phyloP scores from a whole-genome alignment of 2,797 vertebrate species.

The Microtus obscurus region DNA sequence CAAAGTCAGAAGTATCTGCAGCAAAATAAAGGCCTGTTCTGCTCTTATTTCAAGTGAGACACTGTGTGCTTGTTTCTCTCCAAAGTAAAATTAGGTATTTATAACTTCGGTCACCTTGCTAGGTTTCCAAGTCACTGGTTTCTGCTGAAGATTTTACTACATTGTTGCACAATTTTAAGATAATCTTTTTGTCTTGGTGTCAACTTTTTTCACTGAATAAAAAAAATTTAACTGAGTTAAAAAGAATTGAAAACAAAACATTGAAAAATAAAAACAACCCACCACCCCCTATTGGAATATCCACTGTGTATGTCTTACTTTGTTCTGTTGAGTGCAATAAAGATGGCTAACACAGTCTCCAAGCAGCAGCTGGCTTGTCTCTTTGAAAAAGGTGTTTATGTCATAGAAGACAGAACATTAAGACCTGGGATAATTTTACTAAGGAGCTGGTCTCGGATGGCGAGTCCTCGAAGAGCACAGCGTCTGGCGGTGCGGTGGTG shows the following conservation, averaged over 20 bases:
- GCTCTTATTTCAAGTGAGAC: constrained; percentile 77
- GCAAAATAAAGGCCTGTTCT: constrained; percentile 72
- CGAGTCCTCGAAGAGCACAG: not conserved
- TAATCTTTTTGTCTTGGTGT: constrained; percentile 86
- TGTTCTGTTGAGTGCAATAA: constrained; percentile 64
- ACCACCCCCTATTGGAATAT: constrained; percentile 55
- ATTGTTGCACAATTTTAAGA: constrained; percentile 87
- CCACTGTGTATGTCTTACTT: not conserved
- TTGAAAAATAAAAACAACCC: too few species aligned
- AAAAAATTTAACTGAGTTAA: constrained; percentile 87
- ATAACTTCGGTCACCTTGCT: constrained; percentile 76
- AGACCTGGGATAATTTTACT: constrained; percentile 48
- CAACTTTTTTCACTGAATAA: constrained; percentile 85
- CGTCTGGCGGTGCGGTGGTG: not conserved
- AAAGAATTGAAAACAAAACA: constrained; percentile 44
- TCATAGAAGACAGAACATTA: not conserved
- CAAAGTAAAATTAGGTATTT: constrained; percentile 78
- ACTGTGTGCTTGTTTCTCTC: constrained; percentile 78
- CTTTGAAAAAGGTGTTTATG: not conserved
- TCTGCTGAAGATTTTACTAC: constrained; percentile 83
- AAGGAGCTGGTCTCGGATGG: constrained; percentile 15
- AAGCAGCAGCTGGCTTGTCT: not conserved
- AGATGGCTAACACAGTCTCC: not conserved
- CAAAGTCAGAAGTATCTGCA: constrained; percentile 70
- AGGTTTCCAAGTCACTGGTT: constrained; percentile 74